phyloP scores from a whole-genome alignment of 2,797 vertebrate genomes.

The Lutjanus argentimaculatus region DNA sequence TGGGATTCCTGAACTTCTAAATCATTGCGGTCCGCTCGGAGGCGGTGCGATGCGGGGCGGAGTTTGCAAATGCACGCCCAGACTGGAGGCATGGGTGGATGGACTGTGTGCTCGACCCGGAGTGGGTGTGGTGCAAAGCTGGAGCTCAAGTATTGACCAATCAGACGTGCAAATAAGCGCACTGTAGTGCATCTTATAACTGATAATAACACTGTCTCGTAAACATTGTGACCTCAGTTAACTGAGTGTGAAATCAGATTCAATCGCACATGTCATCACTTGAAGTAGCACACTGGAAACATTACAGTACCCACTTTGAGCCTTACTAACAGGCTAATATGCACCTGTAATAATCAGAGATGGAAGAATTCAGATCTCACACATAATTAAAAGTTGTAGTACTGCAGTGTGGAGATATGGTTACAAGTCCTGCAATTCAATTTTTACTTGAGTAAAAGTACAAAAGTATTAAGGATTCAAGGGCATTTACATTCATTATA shows the following conservation, averaged over 20 bases:
- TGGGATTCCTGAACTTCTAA: slow-evolving; percentile 99
- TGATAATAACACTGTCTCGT: neutral
- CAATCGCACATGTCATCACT: neutral
- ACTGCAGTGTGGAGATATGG: no score
- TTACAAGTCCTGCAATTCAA: no score
- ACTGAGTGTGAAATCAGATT: neutral
- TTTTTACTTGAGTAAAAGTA: no score
- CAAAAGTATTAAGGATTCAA: no score
- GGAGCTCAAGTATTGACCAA: slow-evolving; percentile 27
- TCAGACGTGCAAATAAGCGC: slow-evolving; percentile 37
- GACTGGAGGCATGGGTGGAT: slow-evolving; percentile 32
- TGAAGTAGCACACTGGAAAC: neutral
- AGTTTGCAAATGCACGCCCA: slow-evolving; percentile 62
- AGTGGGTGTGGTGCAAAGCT: slow-evolving; percentile 77
- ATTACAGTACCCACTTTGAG: neutral
- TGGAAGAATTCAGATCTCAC: no score
- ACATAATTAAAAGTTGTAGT: no score
- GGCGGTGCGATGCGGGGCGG: slow-evolving; percentile 81
- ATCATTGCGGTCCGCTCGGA: slow-evolving; percentile 95
- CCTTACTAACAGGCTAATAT: neutral
- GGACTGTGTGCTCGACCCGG: slow-evolving; percentile 37
- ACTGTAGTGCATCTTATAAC: neutral
- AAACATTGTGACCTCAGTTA: neutral
- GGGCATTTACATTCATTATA: no score
- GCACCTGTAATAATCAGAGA: neutral